These are phyloP conservation scores for Phalacrocorax carbo DNA, from an alignment of 2,113 vertebrate species.

Conservation along the genomic window DNA sequence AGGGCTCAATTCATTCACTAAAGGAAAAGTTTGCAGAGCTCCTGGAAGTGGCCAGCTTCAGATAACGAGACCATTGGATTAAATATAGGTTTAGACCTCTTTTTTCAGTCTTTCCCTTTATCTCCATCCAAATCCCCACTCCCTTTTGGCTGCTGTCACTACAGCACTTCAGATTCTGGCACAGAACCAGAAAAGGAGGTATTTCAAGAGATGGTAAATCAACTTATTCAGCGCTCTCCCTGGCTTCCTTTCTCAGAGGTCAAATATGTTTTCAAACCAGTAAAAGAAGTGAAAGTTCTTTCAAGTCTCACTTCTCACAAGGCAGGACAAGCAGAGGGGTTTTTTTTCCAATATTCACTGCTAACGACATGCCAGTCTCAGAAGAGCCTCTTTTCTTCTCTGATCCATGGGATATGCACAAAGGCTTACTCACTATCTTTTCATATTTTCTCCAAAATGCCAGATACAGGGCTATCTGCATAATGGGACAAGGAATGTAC, in stretches of 20 bases:
- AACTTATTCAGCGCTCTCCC: constrained; percentile 25
- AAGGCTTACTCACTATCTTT: constrained; percentile 17
- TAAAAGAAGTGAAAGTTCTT: constrained; percentile 51
- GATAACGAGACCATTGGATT: constrained; percentile 38
- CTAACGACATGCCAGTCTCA: background rate
- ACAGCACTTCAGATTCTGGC: constrained; percentile 59
- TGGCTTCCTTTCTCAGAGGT: constrained; percentile 56
- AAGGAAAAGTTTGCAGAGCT: constrained; percentile 36
- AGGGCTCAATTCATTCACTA: constrained; percentile 40
- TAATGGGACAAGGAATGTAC: background rate
- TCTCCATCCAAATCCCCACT: constrained; percentile 54
- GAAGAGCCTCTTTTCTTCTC: background rate
- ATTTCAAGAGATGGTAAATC: constrained; percentile 64
- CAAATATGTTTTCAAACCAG: constrained; percentile 56
- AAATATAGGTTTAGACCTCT: constrained; percentile 56
- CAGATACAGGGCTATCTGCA: background rate
- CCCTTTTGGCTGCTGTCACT: constrained; percentile 61
- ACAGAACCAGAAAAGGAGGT: constrained; percentile 47
- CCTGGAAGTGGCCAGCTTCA: constrained; percentile 50
- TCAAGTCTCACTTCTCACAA: constrained; percentile 40
- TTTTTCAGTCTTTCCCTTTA: constrained; percentile 64
- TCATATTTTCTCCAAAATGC: constrained; percentile 20
- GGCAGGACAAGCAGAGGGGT: constrained; percentile 5
- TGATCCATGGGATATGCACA: background rate
- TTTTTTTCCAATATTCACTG: background rate